Base-by-base conservation (phyloP, 2,888 invertebrate genomes). In the Stictocephala bisonia region DNA sequence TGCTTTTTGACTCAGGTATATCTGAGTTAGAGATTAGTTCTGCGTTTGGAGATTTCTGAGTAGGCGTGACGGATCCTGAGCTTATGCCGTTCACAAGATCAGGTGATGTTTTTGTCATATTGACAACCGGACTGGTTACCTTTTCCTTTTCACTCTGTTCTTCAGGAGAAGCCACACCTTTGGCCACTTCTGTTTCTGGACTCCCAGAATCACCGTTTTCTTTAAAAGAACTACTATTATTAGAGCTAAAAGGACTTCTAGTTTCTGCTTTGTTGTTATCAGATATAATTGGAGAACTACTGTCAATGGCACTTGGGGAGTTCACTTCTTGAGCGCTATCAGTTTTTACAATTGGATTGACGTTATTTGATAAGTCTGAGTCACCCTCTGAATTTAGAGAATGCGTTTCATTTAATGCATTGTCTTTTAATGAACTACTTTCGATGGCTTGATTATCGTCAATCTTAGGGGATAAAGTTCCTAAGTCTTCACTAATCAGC, bases 151-250 rank as follows among this genome's bases (percentile, higher is more conserved):
- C n/a, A n/a, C n/a, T n/a, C n/a, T n/a, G n/a, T n/a, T n/a, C n/a
- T n/a, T n/a, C n/a, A n/a, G n/a, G n/a, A n/a, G n/a, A n/a, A n/a
- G n/a, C n/a, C n/a, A n/a, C n/a, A n/a, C n/a, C n/a, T n/a, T n/a
- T n/a, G n/a, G n/a, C n/a, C n/a, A 64, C 44, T 1, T 40, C 44
- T 15, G 41, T 64, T 2, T 41, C 64, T 27, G 64, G 64, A 64
- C 64, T 64, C 9, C 6, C 40, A 3, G 31, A 35, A 13, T 64
- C 64, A 15, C 26, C 64, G 15, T 64, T 64, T 13, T 64, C 40
- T 40, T 60, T 64, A 15, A 64, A 3, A 3, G 27, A 44, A 26
- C 64, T 64, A 44, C 44, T 64, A 18, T 64, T 64, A 64, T 40
- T 40, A 6, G 64, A 44, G 27, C 64, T 64, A 1, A 44, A 3